A percentile compares a stretch with the other conserved stretches of the same genome.
These are phyloP conservation scores for Aphelenchoides besseyi DNA, from an alignment of 1,140 invertebrate genomes.

Conservation along the genomic window DNA sequence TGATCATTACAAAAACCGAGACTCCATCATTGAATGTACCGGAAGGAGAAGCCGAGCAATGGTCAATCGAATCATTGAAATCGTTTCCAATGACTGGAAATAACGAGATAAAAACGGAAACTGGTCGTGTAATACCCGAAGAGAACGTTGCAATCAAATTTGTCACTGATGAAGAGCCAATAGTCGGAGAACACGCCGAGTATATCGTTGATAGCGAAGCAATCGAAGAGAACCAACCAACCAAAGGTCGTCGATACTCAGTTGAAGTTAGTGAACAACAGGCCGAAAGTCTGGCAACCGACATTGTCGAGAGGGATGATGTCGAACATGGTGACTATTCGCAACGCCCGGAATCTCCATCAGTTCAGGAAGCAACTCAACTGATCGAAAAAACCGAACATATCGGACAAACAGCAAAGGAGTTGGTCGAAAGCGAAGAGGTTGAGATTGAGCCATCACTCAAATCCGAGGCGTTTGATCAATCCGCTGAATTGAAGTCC, in stretches of 20 bases:
- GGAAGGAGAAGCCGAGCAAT: neutral
- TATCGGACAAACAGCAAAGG: neutral
- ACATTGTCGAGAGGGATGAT: slow-evolving; percentile 4
- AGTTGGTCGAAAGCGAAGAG: neutral
- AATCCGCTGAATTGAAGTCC: no score
- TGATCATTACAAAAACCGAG: neutral
- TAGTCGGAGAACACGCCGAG: neutral
- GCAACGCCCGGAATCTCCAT: neutral
- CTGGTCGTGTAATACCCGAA: neutral
- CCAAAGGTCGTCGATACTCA: neutral
- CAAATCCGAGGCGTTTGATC: no score
- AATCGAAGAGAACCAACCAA: neutral
- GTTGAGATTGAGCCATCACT: no score
- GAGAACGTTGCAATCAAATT: neutral
- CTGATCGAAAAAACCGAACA: neutral
- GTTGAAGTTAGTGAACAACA: neutral
- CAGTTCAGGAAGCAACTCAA: no score
- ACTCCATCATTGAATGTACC: neutral
- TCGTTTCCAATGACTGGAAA: neutral
- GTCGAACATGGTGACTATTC: neutral
- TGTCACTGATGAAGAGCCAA: neutral
- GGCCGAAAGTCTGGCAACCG: neutral
- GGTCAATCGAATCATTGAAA: neutral
- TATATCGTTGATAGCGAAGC: slow-evolving; percentile 3
- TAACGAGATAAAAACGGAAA: neutral